Evolutionary conservation across 2,113 vertebrate genomes (phyloP).

Genomic region (Sinosuthora webbiana): DNA sequence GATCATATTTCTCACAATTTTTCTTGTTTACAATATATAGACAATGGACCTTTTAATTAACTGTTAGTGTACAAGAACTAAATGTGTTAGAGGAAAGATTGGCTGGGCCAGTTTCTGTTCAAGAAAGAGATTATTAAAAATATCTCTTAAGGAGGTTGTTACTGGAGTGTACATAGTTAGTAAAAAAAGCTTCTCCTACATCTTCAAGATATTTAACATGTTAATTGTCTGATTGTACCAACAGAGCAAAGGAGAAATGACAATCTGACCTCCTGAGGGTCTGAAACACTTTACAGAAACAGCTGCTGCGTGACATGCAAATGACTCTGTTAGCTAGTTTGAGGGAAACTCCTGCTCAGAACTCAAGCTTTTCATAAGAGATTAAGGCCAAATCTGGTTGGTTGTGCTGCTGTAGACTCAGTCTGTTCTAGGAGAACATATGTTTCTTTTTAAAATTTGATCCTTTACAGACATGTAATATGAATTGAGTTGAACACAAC

Average conservation of each 20-base stretch:
- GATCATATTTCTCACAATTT: neutral
- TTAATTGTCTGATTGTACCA: neutral
- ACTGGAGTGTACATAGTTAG: neutral
- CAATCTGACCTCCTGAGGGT: neutral
- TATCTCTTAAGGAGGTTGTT: neutral
- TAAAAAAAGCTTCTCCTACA: neutral
- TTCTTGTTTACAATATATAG: neutral
- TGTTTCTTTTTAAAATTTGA: slow-evolving; percentile 1
- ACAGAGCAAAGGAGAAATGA: rapidly evolving
- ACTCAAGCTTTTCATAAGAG: neutral
- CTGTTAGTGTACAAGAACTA: neutral
- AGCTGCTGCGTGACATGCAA: neutral
- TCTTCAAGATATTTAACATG: neutral
- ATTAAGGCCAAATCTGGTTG: neutral
- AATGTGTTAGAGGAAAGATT: neutral
- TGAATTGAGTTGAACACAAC: neutral
- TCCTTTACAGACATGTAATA: neutral
- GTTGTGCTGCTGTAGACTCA: neutral
- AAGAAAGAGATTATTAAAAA: neutral
- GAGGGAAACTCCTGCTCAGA: neutral
- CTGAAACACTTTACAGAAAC: neutral
- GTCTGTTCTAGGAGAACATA: neutral
- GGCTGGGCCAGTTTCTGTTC: neutral
- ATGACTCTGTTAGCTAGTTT: neutral
- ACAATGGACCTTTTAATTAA: neutral